Percentiles rank a stretch among this genome's conserved stretches.
These are phyloP conservation scores for Papilio helenus DNA, from an alignment of 1,140 invertebrate species.

Conservation along the genomic window DNA sequence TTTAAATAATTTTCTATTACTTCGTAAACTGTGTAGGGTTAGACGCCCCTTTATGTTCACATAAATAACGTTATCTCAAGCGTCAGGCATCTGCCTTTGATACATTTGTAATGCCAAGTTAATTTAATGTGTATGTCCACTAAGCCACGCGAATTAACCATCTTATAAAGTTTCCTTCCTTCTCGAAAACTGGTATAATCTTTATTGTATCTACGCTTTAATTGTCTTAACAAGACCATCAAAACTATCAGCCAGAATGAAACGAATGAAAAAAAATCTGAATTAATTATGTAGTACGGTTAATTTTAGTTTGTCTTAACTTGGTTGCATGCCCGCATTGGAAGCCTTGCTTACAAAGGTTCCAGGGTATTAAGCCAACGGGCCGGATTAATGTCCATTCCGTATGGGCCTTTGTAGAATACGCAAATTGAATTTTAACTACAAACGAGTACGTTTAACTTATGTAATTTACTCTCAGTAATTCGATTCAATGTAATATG, in stretches of 20 bases:
- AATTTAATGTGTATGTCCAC: constrained; percentile 4
- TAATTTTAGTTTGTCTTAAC: constrained; percentile 4
- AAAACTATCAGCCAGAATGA: no score
- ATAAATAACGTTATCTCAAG: neutral
- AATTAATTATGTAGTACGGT: no score
- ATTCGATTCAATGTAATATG: neutral
- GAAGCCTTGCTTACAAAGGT: constrained; percentile 22
- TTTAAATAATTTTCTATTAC: constrained; percentile 2
- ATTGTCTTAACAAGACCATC: no score
- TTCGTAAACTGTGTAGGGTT: neutral
- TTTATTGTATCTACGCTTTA: neutral
- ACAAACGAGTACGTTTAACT: constrained; percentile 13
- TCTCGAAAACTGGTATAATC: neutral
- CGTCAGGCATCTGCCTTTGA: constrained; percentile 10
- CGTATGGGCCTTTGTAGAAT: constrained; percentile 16
- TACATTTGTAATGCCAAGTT: neutral
- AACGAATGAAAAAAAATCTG: no score
- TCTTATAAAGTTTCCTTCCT: neutral
- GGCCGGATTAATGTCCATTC: constrained; percentile 27
- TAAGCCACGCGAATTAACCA: neutral
- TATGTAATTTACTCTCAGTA: neutral
- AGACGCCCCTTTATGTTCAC: neutral
- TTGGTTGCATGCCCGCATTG: constrained; percentile 5
- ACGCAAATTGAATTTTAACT: constrained; percentile 24
- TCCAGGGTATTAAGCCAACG: constrained; percentile 17